phyloP scores from a whole-genome alignment of 35 echinoderm and acorn worm species.

The Hemicentrotus pulcherrimus region DNA sequence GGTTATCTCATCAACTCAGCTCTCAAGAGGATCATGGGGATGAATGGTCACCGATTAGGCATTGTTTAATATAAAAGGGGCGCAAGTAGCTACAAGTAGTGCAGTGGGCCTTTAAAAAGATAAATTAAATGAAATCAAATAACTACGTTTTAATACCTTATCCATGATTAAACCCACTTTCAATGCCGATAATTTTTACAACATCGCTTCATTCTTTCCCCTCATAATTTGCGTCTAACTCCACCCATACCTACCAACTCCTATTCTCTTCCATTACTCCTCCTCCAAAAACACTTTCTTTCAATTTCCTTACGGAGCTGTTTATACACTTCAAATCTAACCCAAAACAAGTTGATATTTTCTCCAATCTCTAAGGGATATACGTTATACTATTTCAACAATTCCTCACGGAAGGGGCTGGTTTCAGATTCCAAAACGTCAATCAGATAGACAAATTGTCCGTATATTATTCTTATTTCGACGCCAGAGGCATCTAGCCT shows the following conservation, averaged over 20 bases:
- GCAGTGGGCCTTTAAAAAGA: neutral
- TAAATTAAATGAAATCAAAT: neutral
- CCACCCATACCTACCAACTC: neutral
- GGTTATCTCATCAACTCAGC: too few relatives aligned
- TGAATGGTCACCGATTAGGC: too few relatives aligned
- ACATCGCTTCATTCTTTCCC: too few relatives aligned
- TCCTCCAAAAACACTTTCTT: neutral
- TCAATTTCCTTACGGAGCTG: neutral
- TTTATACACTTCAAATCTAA: slow-evolving; percentile 1
- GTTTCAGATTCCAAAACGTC: neutral
- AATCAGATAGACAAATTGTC: slow-evolving; percentile 39
- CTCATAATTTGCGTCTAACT: neutral
- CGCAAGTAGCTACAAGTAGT: too few relatives aligned
- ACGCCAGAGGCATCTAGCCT: neutral
- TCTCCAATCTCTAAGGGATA: neutral
- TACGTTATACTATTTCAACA: neutral
- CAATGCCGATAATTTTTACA: neutral
- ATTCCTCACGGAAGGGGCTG: neutral
- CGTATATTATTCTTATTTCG: slow-evolving; percentile 18
- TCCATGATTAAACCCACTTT: neutral
- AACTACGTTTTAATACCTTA: neutral
- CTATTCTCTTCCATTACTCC: neutral
- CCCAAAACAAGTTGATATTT: slow-evolving; percentile 25
- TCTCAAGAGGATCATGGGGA: too few relatives aligned
- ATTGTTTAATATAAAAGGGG: too few relatives aligned